A percentile compares a stretch with the other conserved stretches of the same genome.
Evolutionary conservation across 2,113 vertebrate genomes (phyloP).

Genomic region (Plotosus lineatus): DNA sequence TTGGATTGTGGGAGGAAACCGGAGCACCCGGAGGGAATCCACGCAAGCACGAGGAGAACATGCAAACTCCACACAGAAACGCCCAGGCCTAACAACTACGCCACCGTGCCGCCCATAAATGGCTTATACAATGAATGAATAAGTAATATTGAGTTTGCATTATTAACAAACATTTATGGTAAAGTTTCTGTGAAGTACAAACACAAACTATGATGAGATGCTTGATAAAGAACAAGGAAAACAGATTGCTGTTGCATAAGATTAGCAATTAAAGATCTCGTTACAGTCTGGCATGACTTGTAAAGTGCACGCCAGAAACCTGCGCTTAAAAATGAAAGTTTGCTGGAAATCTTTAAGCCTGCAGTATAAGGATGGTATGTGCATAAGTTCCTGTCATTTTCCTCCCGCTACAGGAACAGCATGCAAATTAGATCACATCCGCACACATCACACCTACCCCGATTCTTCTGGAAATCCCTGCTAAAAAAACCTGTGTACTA

Average conservation of each 20-base stretch:
- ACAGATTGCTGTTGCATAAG: background rate
- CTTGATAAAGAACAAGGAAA: background rate
- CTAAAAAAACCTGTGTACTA: too few species aligned
- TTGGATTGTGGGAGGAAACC: too few species aligned
- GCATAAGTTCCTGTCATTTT: background rate
- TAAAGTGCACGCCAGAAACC: background rate
- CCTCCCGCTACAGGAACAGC: background rate
- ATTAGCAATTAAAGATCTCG: background rate
- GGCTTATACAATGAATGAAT: too few species aligned
- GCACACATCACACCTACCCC: background rate
- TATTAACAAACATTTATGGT: background rate
- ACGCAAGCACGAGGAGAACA: too few species aligned
- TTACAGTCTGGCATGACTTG: background rate
- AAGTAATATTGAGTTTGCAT: background rate
- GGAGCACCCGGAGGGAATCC: too few species aligned
- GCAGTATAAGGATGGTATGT: too few species aligned
- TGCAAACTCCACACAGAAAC: too few species aligned
- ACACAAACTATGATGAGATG: background rate
- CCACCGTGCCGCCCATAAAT: too few species aligned
- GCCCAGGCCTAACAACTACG: too few species aligned
- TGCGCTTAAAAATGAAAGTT: background rate
- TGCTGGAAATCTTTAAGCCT: too few species aligned
- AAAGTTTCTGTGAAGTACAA: background rate
- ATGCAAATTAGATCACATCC: background rate
- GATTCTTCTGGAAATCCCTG: background rate